phyloP scores from a whole-genome alignment of 2,888 invertebrate genomes.

The Xestia ashworthii region DNA sequence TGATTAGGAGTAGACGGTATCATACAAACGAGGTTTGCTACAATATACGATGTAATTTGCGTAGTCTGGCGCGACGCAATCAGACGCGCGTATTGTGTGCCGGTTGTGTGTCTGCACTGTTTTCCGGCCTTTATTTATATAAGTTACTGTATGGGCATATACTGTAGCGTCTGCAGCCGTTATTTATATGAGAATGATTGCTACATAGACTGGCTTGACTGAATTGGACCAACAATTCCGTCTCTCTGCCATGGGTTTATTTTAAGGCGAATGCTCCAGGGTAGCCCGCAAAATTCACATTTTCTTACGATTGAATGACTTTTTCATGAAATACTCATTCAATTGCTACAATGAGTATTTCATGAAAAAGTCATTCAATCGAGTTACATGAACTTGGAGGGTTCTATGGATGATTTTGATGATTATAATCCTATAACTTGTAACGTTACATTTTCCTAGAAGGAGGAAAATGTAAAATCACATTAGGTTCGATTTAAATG shows the following conservation, averaged over 20 bases:
- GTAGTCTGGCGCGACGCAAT: slow-evolving; percentile 85
- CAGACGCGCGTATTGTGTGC: slow-evolving; percentile 79
- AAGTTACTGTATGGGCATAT: slow-evolving; percentile 3
- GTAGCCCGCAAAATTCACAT: too few species aligned
- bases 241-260: not conserved
- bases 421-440: too few species aligned
- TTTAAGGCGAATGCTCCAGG: not conserved
- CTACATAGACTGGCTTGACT: not conserved
- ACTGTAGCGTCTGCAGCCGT: slow-evolving; percentile 7
- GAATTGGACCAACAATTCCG: not conserved
- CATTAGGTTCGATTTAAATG: too few species aligned
- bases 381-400: too few species aligned
- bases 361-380: too few species aligned
- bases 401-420: too few species aligned
- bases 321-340: too few species aligned
- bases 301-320: too few species aligned
- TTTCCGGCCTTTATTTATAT: slow-evolving; percentile 51
- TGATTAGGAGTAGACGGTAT: slow-evolving; percentile 76
- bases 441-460: too few species aligned
- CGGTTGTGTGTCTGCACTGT: slow-evolving; percentile 53
- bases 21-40: slow-evolving; percentile 79
- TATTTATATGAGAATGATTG: slow-evolving; percentile 16
- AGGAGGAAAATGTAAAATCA: too few species aligned
- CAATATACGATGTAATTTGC: slow-evolving; percentile 79
- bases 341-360: too few species aligned